Evolutionary conservation across 2,113 vertebrate genomes (phyloP).

Genomic region (Pao palembangensis): DNA sequence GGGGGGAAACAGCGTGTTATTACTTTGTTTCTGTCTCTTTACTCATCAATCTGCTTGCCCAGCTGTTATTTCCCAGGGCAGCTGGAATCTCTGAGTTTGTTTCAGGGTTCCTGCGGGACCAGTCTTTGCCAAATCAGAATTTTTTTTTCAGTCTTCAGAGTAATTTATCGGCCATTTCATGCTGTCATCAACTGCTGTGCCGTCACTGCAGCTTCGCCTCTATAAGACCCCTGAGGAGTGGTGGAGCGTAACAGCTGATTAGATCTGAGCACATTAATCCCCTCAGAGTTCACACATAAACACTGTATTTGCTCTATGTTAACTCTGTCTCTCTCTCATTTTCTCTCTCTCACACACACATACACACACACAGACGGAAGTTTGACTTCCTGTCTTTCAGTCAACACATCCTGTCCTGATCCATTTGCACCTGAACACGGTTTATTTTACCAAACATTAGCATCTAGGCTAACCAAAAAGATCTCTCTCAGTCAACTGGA

Average conservation of each 20-base stretch:
- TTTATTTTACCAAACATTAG: conserved; percentile 59
- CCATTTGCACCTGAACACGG: conserved; percentile 37
- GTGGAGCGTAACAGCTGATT: conserved; percentile 40
- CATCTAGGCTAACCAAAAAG: conserved; percentile 37
- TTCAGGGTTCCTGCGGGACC: neutral
- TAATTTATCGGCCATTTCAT: neutral
- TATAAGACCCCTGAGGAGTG: conserved; percentile 32
- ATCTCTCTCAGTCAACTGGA: too few relatives aligned
- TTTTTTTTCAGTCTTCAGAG: neutral
- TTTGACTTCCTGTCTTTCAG: conserved; percentile 35
- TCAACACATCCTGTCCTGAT: conserved; percentile 28
- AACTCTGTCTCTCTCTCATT: neutral
- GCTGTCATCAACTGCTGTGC: too few relatives aligned
- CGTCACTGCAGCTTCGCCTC: conserved; percentile 11
- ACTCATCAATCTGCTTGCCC: too few relatives aligned
- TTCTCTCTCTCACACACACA: neutral
- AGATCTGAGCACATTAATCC: conserved; percentile 19
- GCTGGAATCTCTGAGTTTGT: neutral
- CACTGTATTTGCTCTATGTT: neutral
- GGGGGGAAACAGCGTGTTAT: too few relatives aligned
- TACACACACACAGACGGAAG: conserved; percentile 5
- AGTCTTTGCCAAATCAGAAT: neutral
- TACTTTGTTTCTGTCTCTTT: too few relatives aligned
- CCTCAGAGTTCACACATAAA: conserved; percentile 17
- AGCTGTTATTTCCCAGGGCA: neutral